Evolutionary conservation across 2,113 vertebrate species (phyloP), one percentile per base, ranked within the genome.

Genomic region (Podilymbus podiceps): DNA sequence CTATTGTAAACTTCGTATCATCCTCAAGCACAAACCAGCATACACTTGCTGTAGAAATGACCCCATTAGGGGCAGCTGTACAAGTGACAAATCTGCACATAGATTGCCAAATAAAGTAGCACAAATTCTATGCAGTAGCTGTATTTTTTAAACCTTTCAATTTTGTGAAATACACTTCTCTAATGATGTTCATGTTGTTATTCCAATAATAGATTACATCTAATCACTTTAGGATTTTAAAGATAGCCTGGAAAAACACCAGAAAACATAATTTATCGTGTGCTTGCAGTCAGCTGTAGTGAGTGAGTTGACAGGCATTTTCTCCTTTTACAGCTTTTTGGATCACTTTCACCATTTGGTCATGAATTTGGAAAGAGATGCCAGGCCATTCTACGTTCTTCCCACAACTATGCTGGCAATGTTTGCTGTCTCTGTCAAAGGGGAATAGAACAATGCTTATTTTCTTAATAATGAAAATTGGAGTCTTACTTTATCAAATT

Each of bases 401-500:
- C 25, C 28, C 15, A 44, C 1, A 67, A 19, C 6, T 33, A 7
- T 60, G 42, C 30, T n/a, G 21, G 15, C 6, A 3, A 27, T 63
- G 44, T n/a, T 81, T 84, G 17, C 17, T 40, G 6, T 76, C 6
- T 63, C 55, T 47, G 11, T 59, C 30, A 42, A 96, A 90, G 98
- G 97, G 14, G 97, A 86, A 33, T 97, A 98, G 58, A 98, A 90
- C 42, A 98, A 97, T 9, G 83, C 98, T 93, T 79, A 94, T 85
- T 98, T 99, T 79, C 86, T 98, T 93, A 97, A 74, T 91, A 98
- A 98, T 97, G 98, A 98, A 96, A 98, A 98, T 56, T 99, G 98
- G 98, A 98, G 98, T 92, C 96, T 98, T 10, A 96, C 97, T 13
- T 98, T 98, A 93, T 98, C 98, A 88, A 98, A 98, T 84, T 97